Base-by-base conservation (phyloP, 2,113 vertebrate genomes). In the Stigmatopora argus region DNA sequence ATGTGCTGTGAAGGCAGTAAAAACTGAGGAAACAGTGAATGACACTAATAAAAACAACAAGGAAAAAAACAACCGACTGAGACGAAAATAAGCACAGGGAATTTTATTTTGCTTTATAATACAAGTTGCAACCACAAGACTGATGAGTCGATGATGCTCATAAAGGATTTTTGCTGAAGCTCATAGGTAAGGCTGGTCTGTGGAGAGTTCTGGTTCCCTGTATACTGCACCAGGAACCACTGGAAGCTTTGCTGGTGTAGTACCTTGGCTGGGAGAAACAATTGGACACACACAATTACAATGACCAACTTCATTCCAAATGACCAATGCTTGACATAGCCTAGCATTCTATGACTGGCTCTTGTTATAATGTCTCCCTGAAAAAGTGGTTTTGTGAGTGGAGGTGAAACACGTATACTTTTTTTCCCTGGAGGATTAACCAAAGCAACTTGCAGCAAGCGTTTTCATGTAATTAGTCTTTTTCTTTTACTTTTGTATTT, bases 151-250 rank as follows among this genome's bases (percentile, higher is more conserved):
- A 31, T 66, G 53, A 31, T 18, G 21, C 21, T 57, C 17, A 48
- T 41, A 56, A n/a, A 31, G 13, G 1, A 14, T 59, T 56, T 13
- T 11, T 59, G 19, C 44, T 66, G 67, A 70, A 71, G 65, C 65
- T 95, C 86, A 96, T 79, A 96, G 86, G 59, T 93, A 95, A 0
- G 94, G 94, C 80, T 98, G 84, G n/a, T 97, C 96, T 49, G 77
- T 90, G 7, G 95, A 97, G 26, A 98, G 84, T 3, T 89, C 70
- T 66, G 92, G 93, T 14, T 83, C 89, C 75, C 74, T 87, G 3
- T 85, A 67, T 0, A 64, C 56, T 14, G 80, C 31, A 7, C 93
- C 95, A 0, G 96, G 96, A 0, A 87, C 89, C 77, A 95, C 92
- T 0, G 93, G 86, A n/a, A 35, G 81, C 80, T 93, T 97, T 38